Evolutionary conservation across 2,888 invertebrate genomes (phyloP), one percentile per base, ranked within the genome.

Genomic region (Trissoscelio sp.): DNA sequence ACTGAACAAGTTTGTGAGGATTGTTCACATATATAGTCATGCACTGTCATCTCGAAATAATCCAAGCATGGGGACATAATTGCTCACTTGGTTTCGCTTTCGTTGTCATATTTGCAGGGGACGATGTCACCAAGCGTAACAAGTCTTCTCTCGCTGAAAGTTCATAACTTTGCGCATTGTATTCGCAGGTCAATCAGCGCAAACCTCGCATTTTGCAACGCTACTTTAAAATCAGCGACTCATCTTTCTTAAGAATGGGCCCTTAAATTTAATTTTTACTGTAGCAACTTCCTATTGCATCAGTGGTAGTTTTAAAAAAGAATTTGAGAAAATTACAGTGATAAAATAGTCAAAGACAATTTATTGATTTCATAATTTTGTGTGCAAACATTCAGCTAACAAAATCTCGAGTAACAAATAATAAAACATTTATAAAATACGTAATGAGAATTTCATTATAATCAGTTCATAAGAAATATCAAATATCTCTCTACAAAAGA

Each of bases 41-140:
- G 66, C 77, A 82, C 83, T 77, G 80, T 86, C 85, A 86, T 87
- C 86, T 85, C 14, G 72, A 66, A 72, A 80, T 81, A 69, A 62
- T 51, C 64, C 46, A 69, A 55, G 81, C 66, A 81, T 77, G 81
- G 81, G 84, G 83, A 86, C 85, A 87, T 90, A 91, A 91, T 91
- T 90, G 90, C 82, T 57, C 80, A 79, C 80, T 84, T 83, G 89
- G 91, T 91, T 91, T 91, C 91, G 91, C 91, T 91, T 91, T 91
- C 91, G 86, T 91, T 88, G 88, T 88, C 86, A 85, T 85, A 86
- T 87, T 86, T 88, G 86, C 88, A 89, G 87, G 86, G 85, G 84
- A 85, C 84, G 83, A 85, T 79, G 78, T 85, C 86, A 82, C 87
- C 86, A 86, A 87, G 89, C 90, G 88, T 91, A 87, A 90, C 88